These are phyloP conservation scores for Drosophila atripex DNA, from an alignment of 2,888 invertebrate species.

Conservation along the genomic window DNA sequence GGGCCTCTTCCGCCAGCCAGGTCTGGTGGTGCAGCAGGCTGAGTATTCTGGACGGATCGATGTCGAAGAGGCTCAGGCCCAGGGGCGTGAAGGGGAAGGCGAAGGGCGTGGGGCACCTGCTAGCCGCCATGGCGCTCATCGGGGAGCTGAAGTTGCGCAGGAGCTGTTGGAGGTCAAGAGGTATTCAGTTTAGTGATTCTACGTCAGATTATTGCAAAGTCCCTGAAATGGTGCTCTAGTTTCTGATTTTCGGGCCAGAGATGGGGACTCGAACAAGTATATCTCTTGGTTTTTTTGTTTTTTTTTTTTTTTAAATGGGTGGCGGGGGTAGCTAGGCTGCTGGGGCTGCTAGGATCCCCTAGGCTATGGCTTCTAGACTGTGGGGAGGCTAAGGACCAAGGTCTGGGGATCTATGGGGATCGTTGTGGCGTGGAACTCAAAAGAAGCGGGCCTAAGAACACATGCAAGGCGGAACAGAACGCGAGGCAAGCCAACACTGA, in stretches of 20 bases:
- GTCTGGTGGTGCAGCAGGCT: slow-evolving; percentile 85
- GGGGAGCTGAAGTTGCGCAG: slow-evolving; percentile 76
- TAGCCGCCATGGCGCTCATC: slow-evolving; percentile 64
- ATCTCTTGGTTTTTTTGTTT: neutral
- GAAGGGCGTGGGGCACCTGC: slow-evolving; percentile 85
- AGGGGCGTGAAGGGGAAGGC: slow-evolving; percentile 85
- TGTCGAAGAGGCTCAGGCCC: slow-evolving; percentile 83
- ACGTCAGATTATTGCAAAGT: too few species aligned
- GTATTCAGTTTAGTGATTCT: neutral
- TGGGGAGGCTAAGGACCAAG: neutral
- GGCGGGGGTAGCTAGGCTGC: too few species aligned
- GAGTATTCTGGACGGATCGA: slow-evolving; percentile 85
- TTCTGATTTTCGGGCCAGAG: neutral
- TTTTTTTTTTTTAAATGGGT: neutral
- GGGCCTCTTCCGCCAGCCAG: slow-evolving; percentile 84
- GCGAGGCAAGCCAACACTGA: too few species aligned
- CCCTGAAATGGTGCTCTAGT: neutral
- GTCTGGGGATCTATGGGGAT: too few species aligned
- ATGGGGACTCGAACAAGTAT: neutral
- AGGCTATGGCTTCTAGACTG: neutral
- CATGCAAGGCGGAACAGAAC: too few species aligned
- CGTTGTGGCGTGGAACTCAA: too few species aligned
- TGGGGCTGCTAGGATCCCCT: too few species aligned
- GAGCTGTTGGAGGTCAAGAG: slow-evolving; percentile 57
- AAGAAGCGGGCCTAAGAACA: too few species aligned